Evolutionary conservation across 2,113 vertebrate genomes (phyloP).

Genomic region (Cynocephalus volans): DNA sequence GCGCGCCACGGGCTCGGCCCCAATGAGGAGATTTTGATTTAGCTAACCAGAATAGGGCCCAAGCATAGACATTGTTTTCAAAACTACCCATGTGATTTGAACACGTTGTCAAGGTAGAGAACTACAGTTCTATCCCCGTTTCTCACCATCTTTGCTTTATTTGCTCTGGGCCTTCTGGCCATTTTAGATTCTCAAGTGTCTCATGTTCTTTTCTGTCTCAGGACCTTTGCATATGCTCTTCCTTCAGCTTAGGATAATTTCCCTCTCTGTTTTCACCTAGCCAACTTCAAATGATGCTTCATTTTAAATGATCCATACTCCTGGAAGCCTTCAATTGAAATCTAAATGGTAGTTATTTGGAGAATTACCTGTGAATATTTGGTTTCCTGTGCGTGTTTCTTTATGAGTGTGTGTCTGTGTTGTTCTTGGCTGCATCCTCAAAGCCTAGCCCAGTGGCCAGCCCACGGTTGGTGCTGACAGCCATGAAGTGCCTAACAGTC

Average conservation of each 20-base stretch:
- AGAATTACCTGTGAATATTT: not conserved
- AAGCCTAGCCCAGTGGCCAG: not conserved
- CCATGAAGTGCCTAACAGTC: fast-evolving
- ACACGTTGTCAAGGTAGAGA: fast-evolving
- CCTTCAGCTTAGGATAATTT: no score
- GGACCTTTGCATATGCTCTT: not conserved
- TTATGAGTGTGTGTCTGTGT: not conserved
- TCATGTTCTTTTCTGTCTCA: not conserved
- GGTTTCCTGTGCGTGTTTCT: no score
- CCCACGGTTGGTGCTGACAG: fast-evolving
- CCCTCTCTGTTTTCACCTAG: not conserved
- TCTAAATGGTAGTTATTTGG: no score
- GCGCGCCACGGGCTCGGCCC: no score
- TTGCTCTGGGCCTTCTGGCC: not conserved
- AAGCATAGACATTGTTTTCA: no score
- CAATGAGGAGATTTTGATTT: not conserved
- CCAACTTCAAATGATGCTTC: not conserved
- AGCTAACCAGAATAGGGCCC: not conserved
- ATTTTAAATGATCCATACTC: fast-evolving
- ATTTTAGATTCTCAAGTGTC: fast-evolving
- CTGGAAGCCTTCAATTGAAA: not conserved
- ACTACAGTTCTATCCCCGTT: fast-evolving
- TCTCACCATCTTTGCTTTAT: fast-evolving
- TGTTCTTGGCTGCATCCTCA: fast-evolving
- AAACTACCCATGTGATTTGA: not conserved